Conservation (phyloP, 2,113 vertebrate genomes). For the Ginglymostoma cirratum region DNA sequence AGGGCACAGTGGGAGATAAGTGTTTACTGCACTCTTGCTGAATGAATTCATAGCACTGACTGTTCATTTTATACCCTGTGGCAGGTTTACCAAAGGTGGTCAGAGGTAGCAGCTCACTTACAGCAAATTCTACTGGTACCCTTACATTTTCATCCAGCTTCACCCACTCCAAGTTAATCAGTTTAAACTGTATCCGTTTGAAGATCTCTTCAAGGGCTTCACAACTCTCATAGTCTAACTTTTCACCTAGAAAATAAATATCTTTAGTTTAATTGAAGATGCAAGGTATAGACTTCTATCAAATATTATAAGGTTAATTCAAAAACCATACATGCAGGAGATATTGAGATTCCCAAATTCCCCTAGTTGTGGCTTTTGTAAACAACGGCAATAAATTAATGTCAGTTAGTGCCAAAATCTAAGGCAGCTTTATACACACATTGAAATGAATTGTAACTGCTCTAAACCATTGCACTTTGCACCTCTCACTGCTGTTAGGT, state of each 20-base stretch:
- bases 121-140: conserved; percentile 33
- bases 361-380: neutral
- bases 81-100: neutral
- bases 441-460: conserved; percentile 4
- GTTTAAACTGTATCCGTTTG: conserved; percentile 65
- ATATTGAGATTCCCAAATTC: neutral
- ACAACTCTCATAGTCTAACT: conserved; percentile 63
- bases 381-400: neutral
- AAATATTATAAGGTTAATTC: neutral
- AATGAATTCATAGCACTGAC: neutral
- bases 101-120: too few species aligned
- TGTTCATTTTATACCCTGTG: neutral
- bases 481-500: neutral
- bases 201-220: conserved; percentile 67
- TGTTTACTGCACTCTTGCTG: neutral
- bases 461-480: neutral
- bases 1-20: neutral
- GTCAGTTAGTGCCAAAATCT: too few species aligned
- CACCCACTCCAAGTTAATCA: conserved; percentile 63
- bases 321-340: neutral
- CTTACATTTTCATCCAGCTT: conserved; percentile 69
- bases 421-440: neutral
- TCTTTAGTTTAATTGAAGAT: neutral
- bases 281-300: too few species aligned
- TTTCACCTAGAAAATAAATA: conserved; percentile 53